phyloP scores from a whole-genome alignment of 2,113 vertebrate genomes.

The Hypomesus transpacificus region DNA sequence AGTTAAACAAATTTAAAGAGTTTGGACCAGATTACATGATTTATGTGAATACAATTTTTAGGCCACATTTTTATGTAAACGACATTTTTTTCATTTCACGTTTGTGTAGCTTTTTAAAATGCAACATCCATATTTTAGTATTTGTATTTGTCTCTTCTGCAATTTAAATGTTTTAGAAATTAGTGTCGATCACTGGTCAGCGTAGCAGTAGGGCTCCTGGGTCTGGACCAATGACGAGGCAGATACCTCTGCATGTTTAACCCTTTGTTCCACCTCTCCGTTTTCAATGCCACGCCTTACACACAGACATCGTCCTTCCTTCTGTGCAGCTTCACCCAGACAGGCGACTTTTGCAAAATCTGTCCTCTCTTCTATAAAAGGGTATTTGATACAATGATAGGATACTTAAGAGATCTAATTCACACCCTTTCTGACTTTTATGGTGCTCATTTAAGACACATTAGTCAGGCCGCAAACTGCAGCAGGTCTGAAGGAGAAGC shows the following conservation, averaged over 20 bases:
- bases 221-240: constrained; percentile 5
- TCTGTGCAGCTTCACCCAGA: neutral
- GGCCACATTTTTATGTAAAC: neutral
- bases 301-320: neutral
- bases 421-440: constrained; percentile 38
- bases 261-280: neutral
- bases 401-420: constrained; percentile 31
- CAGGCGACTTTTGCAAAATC: neutral
- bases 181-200: constrained; percentile 2
- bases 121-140: neutral
- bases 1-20: too few species aligned
- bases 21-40: too few species aligned
- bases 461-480: constrained; percentile 33
- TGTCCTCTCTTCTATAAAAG: neutral
- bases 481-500: constrained; percentile 4
- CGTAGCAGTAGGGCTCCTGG: neutral
- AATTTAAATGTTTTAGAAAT: neutral
- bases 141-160: neutral
- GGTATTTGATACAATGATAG: constrained; percentile 13
- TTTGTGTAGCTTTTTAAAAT: neutral
- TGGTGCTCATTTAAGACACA: constrained; percentile 28
- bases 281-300: neutral
- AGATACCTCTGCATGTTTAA: constrained; percentile 12
- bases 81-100: neutral
- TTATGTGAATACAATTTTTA: neutral